Conservation (phyloP, 2,113 vertebrate genomes). For the Raja brachyura region DNA sequence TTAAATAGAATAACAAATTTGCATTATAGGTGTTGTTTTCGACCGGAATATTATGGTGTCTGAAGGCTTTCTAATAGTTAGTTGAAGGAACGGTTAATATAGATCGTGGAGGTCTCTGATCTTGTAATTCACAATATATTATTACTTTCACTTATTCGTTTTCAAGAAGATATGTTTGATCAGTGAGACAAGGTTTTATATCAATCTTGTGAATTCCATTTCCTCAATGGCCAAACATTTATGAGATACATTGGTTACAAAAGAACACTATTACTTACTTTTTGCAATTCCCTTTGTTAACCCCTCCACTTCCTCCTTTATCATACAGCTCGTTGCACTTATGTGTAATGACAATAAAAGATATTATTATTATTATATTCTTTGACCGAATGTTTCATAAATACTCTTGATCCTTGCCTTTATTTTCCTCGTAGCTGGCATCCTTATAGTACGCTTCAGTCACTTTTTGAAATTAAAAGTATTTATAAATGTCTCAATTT, state of each 20-base stretch:
- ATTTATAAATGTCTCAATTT: not conserved
- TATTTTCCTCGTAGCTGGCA: not conserved
- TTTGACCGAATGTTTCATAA: not conserved
- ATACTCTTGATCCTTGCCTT: not conserved
- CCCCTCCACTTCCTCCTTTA: not conserved
- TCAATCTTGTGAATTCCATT: not conserved
- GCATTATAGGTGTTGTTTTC: not conserved
- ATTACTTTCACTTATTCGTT: not conserved
- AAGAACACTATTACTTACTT: no score
- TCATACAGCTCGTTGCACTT: no score
- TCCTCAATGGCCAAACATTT: no score
- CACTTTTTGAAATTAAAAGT: not conserved
- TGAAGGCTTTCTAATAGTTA: no score
- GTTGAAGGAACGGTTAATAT: not conserved
- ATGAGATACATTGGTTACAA: no score
- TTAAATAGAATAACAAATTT: no score
- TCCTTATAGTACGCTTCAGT: not conserved
- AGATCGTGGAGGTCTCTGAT: not conserved
- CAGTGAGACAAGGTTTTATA: not conserved
- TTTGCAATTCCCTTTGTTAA: not conserved
- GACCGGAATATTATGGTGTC: not conserved
- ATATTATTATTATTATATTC: no score
- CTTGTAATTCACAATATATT: not conserved
- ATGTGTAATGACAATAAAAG: no score
- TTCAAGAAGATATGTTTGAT: no score